phyloP scores from a whole-genome alignment of 2,797 vertebrate species.

The Siniperca undulata region DNA sequence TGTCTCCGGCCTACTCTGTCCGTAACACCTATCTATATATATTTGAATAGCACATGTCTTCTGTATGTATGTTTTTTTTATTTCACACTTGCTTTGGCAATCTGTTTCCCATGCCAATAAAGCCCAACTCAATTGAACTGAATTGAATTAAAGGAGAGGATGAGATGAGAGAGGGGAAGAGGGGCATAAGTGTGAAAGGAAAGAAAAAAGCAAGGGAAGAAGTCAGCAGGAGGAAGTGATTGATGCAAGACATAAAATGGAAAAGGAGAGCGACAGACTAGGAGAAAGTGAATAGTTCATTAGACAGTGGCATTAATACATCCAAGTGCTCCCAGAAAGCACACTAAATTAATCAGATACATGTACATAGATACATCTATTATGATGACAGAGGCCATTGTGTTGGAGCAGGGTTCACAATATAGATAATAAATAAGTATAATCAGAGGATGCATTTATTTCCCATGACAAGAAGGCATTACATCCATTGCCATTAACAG shows the following conservation, averaged over 20 bases:
- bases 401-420: conserved; percentile 56
- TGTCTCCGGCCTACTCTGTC: no score
- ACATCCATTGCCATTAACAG: conserved; percentile 32
- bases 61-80: no score
- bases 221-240: conserved; percentile 5
- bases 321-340: conserved; percentile 60
- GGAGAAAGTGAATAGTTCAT: conserved; percentile 52
- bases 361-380: conserved; percentile 58
- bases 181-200: background rate
- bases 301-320: conserved; percentile 47
- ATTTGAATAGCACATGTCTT: no score
- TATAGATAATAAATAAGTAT: conserved; percentile 67
- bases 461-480: conserved; percentile 43
- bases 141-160: conserved; percentile 9
- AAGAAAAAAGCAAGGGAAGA: conserved; percentile 7
- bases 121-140: no score
- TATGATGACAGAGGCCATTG: conserved; percentile 69
- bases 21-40: no score
- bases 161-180: conserved; percentile 28
- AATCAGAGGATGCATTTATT: conserved; percentile 50
- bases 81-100: no score
- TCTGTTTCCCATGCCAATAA: no score
- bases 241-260: conserved; percentile 29
- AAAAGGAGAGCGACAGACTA: conserved; percentile 17
- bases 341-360: conserved; percentile 76